phyloP scores from a whole-genome alignment of 2,797 vertebrate genomes.

The Peromyscus aztecus region DNA sequence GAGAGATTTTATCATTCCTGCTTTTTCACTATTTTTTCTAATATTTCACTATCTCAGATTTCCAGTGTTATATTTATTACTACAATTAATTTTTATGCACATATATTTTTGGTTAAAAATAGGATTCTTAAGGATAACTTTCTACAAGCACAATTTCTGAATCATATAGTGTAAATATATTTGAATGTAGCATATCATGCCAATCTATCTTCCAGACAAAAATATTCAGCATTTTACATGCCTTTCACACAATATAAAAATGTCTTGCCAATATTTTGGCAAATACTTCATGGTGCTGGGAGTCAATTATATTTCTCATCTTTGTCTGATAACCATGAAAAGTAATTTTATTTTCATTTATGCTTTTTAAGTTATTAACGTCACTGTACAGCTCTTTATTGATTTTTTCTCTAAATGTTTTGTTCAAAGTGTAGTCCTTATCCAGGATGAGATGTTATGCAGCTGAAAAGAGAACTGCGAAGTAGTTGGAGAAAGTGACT shows the following conservation, averaged over 20 bases:
- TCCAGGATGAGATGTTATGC: neutral
- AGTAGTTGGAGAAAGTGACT: neutral
- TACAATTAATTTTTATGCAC: slow-evolving; percentile 49
- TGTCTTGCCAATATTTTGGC: neutral
- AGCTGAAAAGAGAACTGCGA: neutral
- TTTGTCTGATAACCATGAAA: slow-evolving; percentile 32
- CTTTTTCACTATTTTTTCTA: neutral
- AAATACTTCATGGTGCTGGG: neutral
- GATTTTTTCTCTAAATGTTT: slow-evolving; percentile 45
- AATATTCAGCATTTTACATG: neutral
- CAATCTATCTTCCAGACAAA: slow-evolving; percentile 26
- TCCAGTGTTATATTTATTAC: slow-evolving; percentile 1
- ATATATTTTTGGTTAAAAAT: slow-evolving; percentile 27
- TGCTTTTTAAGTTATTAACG: slow-evolving; percentile 47
- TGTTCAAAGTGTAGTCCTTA: neutral
- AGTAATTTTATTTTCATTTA: slow-evolving; percentile 55
- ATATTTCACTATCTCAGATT: slow-evolving; percentile 19
- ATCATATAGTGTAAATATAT: slow-evolving; percentile 32
- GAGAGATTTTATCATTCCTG: neutral
- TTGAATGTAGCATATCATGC: neutral
- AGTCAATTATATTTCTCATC: slow-evolving; percentile 48
- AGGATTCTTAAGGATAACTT: slow-evolving; percentile 20
- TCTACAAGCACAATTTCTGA: slow-evolving; percentile 16
- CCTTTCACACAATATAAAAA: slow-evolving; percentile 32
- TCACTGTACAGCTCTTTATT: slow-evolving; percentile 19